Conservation (phyloP, 2,888 invertebrate species). For the Spialia ferax region DNA sequence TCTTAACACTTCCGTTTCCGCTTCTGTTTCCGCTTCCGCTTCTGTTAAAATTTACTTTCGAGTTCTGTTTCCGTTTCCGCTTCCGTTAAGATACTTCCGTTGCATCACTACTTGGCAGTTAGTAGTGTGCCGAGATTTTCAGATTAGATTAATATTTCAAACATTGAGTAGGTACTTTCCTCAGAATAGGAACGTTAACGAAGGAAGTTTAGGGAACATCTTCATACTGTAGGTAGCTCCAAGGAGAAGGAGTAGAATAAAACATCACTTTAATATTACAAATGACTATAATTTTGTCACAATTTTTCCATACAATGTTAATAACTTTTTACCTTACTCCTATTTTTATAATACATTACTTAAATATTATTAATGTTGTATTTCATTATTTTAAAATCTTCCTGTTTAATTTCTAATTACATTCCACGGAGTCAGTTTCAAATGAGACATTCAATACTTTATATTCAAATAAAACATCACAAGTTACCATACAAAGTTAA, state of each 20-base stretch:
- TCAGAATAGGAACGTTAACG: no score
- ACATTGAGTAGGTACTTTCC: no score
- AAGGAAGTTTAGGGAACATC: no score
- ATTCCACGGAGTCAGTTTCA: slow-evolving; percentile 77
- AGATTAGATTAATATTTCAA: no score
- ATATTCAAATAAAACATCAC: slow-evolving; percentile 67
- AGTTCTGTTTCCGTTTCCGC: no score
- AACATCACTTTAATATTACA: slow-evolving; percentile 85
- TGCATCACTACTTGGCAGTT: no score
- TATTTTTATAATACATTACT: slow-evolving; percentile 86
- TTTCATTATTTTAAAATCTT: slow-evolving; percentile 83
- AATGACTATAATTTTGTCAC: slow-evolving; percentile 88
- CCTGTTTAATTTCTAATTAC: slow-evolving; percentile 83
- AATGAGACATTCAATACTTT: slow-evolving; percentile 65
- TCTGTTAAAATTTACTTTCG: no score
- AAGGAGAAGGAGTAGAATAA: slow-evolving; percentile 61
- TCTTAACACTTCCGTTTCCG: no score
- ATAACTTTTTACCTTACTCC: slow-evolving; percentile 85
- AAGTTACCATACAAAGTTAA: slow-evolving; percentile 74
- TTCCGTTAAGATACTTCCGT: no score
- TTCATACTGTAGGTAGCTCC: no score
- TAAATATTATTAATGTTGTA: slow-evolving; percentile 82
- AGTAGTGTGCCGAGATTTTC: no score
- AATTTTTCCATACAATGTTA: slow-evolving; percentile 87
- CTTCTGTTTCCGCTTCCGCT: no score